Base-by-base conservation (phyloP, 2,888 invertebrate species). In the Salpingus planirostris region DNA sequence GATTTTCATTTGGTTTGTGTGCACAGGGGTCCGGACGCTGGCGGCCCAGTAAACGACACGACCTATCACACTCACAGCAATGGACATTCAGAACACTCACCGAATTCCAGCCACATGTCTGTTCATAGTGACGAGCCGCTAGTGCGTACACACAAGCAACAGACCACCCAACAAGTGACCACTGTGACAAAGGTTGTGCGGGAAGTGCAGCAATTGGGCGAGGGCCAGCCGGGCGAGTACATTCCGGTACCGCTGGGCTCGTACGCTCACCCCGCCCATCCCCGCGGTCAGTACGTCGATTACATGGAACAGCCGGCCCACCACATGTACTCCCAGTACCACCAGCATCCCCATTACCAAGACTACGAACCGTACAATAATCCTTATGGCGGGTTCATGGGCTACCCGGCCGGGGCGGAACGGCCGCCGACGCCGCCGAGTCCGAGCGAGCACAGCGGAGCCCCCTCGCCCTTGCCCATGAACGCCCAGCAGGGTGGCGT, bases 171-270 rank as follows among this genome's bases (percentile, higher is more conserved):
- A 59, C 66, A 80, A 73, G 78, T 80, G 54, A 79, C 79, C 36
- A 78, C 78, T 15, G 76, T 79, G 40, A 79, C 78, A 33, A 79
- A 80, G 64, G 76, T 79, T 26, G 76, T 78, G 24, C 70, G 76
- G 40, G 78, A 78, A 59, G 74, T 76, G 27, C 68, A 67, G 44
- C 72, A 72, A 46, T 64, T 73, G 47, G 72, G 71, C 34, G 73
- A 73, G 60, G 33, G 29, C 25, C 68, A 66, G 46, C 64, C 67
- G 31, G 67, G 70, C 30, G 71, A 72, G 47, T 71, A 71, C 59
- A 66, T 68, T 36, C 60, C 69, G 21, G 67, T 69, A 52, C 68
- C 69, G 31, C 52, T 68, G 46, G 67, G 67, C 38, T 56, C 61
- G 28, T 65, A 65, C 49, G 55, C 61, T 11, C 62, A 62, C 43